These are phyloP conservation scores for Eueides isabella DNA, from an alignment of 1,140 invertebrate species.

Conservation along the genomic window DNA sequence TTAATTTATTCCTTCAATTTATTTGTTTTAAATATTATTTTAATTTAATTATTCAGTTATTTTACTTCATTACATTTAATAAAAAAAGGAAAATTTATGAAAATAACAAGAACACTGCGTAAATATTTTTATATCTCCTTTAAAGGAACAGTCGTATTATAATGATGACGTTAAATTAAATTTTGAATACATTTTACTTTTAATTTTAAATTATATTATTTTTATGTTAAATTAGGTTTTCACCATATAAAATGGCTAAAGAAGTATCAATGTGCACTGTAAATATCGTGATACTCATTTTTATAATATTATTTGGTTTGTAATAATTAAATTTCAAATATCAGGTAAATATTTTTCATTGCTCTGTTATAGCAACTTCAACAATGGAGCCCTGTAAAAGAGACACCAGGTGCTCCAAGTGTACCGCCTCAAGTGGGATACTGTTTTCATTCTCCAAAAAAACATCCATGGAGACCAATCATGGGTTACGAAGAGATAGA, in stretches of 20 bases:
- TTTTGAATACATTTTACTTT: conserved; percentile 48
- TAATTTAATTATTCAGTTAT: not conserved
- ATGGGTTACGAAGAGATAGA: conserved; percentile 89
- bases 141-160: not conserved
- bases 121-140: not conserved
- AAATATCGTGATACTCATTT: conserved; percentile 20
- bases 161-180: conserved; percentile 34
- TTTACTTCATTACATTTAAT: not conserved
- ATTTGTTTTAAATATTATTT: not conserved
- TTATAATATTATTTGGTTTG: not conserved
- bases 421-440: conserved; percentile 74
- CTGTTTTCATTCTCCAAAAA: conserved; percentile 83
- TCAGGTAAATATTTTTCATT: not conserved
- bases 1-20: not conserved
- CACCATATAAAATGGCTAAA: conserved; percentile 65
- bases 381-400: conserved; percentile 83
- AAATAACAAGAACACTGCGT: not conserved
- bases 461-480: conserved; percentile 90
- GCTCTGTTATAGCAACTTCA: conserved; percentile 82
- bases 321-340: not conserved
- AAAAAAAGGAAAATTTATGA: not conserved
- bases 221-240: conserved; percentile 39
- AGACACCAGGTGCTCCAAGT: conserved; percentile 60
- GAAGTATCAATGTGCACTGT: conserved; percentile 77
- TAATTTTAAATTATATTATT: conserved; percentile 23